Base-by-base conservation (phyloP, 2,888 invertebrate species). In the Drosophila sordidapex region DNA sequence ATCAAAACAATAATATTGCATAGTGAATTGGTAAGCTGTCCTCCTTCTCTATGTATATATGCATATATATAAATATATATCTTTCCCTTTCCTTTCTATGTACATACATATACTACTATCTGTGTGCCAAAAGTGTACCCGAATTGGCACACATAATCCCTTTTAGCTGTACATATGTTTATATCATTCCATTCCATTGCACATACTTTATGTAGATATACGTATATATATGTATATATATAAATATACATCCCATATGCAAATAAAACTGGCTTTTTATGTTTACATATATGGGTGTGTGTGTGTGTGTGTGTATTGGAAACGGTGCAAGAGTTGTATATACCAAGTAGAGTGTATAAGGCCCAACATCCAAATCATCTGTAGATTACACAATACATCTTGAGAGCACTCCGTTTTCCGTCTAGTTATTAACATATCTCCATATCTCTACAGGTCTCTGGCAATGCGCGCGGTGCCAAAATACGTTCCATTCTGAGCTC, bases 401-500 rank as follows among this genome's bases (percentile, higher is more conserved):
- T 7, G 29, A 21, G 2, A n/a, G 2, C 8, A 31, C n/a, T 40
- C 13, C 51, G 25, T 43, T 51, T 15, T 33, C 43, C 46, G 15
- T 36, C 29, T 15, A 21, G 31, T 21, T 48, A 49, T 64, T 79
- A 57, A 46, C 65, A 8, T 18, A 51, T 63, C 8, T 67, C 35
- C 29, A 31, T 54, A 31, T 54, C 25, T 36, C 15, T 11, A 11
- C 74, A 93, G 93, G 85, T 91, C 43, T 91, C 90, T 87, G 95
- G 96, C 18, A 97, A 97, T 91, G 91, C 90, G n/a, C 95, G 97
- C 80, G 95, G 96, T 71, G 96, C 96, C 60, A 97, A 98, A 96
- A 97, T 97, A 89, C 96, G 97, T 88, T 97, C 97, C 91, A 97
- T 98, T 90, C 95, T 98, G 74, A 96, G 95, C 83, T 98, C 97